Percentiles rank a stretch among this genome's conserved stretches.
phyloP scores from a whole-genome alignment of 2,797 vertebrate species.

The Manis pentadactyla region DNA sequence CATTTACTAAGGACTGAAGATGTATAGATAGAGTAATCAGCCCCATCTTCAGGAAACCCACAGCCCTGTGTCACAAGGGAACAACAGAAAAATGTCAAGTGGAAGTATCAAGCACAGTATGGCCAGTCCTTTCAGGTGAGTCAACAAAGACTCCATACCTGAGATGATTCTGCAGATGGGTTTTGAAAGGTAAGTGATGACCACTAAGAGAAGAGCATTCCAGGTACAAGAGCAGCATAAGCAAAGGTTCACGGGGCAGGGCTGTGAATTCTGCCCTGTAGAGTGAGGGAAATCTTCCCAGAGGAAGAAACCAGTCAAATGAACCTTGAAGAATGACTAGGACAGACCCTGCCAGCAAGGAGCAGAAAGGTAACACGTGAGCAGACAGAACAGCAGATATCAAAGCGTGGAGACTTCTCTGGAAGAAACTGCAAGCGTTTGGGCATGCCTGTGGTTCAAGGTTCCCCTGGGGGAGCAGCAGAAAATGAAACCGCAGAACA shows the following conservation, averaged over 20 bases:
- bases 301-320: neutral
- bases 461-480: neutral
- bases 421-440: neutral
- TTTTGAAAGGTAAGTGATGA: neutral
- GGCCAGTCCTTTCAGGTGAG: neutral
- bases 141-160: neutral
- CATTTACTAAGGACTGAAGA: neutral
- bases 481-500: neutral
- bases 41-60: neutral
- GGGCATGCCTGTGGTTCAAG: neutral
- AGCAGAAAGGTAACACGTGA: neutral
- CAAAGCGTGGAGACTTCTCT: neutral
- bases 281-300: neutral
- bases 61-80: neutral
- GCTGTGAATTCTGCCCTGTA: neutral
- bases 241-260: neutral
- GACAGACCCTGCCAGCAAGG: neutral
- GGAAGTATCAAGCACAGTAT: fast-evolving
- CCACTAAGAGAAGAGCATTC: neutral
- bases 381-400: neutral
- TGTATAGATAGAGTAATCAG: neutral
- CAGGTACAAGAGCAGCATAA: neutral
- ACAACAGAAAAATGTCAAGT: neutral
- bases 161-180: neutral
- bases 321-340: neutral